A percentile compares a stretch with the other conserved stretches of the same genome.
Conservation (phyloP, 2,888 invertebrate genomes). For the Leptopilina drosophilae region DNA sequence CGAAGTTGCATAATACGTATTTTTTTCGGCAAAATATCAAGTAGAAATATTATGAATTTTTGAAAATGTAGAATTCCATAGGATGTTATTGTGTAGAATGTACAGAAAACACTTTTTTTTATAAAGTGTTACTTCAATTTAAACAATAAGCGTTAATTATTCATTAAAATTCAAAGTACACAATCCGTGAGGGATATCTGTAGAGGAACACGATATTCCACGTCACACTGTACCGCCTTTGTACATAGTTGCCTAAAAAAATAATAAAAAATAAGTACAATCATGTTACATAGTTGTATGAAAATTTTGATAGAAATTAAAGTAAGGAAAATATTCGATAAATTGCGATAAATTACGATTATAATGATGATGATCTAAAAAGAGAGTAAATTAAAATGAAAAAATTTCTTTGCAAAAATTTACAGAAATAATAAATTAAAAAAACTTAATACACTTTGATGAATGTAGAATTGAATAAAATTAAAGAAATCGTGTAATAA, state of each 20-base stretch:
- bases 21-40: conserved; percentile 17
- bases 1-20: conserved; percentile 25
- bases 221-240: conserved; percentile 45
- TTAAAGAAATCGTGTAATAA: too few relatives aligned
- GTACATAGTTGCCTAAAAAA: conserved; percentile 50
- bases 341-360: neutral
- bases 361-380: neutral
- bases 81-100: neutral
- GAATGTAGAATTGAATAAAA: neutral
- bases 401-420: too few relatives aligned
- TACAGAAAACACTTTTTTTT: conserved; percentile 2
- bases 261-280: conserved; percentile 39
- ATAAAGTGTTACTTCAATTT: conserved; percentile 9
- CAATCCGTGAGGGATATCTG: conserved; percentile 20
- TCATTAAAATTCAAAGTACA: conserved; percentile 25
- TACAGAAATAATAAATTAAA: neutral
- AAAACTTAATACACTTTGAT: neutral
- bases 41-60: conserved; percentile 8
- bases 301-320: neutral
- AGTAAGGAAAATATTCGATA: neutral
- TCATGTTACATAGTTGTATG: conserved; percentile 30
- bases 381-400: neutral
- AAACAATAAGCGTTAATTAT: conserved; percentile 29
- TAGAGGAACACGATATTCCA: conserved; percentile 25
- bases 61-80: neutral